These are phyloP conservation scores for Corythaeola cristata DNA, from an alignment of 2,113 vertebrate species.

Conservation along the genomic window DNA sequence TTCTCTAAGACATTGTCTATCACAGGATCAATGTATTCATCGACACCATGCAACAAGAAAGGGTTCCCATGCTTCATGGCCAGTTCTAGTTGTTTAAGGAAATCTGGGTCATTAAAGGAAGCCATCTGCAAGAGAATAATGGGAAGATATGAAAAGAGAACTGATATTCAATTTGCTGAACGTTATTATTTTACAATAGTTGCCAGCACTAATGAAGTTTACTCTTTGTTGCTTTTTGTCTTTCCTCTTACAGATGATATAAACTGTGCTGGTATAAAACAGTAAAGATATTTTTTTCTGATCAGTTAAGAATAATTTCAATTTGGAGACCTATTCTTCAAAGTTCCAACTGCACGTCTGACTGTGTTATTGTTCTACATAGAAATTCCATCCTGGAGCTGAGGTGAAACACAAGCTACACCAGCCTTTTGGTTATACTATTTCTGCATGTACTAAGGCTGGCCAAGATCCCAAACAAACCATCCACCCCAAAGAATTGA, in stretches of 20 bases:
- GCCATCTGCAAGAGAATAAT: constrained; percentile 80
- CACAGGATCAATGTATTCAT: constrained; percentile 95
- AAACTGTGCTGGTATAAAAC: not conserved
- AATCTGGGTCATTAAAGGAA: constrained; percentile 95
- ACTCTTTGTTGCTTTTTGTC: not conserved
- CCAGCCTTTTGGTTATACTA: not conserved
- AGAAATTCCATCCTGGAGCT: not conserved
- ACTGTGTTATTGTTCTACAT: not conserved
- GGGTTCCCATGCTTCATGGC: constrained; percentile 92
- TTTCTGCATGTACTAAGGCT: not conserved
- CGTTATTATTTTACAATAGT: not conserved
- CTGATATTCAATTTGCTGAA: not conserved
- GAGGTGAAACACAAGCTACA: not conserved
- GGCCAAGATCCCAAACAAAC: not conserved
- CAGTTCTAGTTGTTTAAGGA: constrained; percentile 92
- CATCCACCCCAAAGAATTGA: not conserved
- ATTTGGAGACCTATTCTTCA: not conserved
- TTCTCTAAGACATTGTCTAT: constrained; percentile 94
- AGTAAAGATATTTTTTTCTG: not conserved
- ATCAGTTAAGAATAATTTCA: not conserved
- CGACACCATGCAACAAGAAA: constrained; percentile 92
- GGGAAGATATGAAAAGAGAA: not conserved
- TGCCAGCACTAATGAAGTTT: not conserved
- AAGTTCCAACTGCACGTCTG: not conserved
- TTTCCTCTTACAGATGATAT: not conserved